Conservation (phyloP, 2,888 invertebrate genomes). For the Drosophila kambysellisi region DNA sequence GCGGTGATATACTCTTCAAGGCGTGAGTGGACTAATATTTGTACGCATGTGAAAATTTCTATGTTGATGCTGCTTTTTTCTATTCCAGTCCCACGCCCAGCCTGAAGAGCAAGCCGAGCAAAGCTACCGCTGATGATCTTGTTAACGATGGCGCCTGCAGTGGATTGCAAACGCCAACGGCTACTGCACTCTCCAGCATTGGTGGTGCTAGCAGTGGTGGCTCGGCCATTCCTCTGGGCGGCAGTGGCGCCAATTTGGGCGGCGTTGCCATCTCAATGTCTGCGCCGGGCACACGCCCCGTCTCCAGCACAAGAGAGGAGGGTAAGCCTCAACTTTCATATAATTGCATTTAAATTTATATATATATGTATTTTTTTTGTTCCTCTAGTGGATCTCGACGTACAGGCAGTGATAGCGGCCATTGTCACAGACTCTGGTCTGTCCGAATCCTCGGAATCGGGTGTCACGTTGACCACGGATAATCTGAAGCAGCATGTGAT, state of each 20-base stretch:
- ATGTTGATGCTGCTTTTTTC: neutral
- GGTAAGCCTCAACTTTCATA: constrained; percentile 84
- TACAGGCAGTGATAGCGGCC: constrained; percentile 80
- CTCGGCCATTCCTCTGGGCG: constrained; percentile 67
- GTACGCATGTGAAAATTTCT: neutral
- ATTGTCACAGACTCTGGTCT: constrained; percentile 85
- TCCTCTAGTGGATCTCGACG: constrained; percentile 69
- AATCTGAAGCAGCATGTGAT: constrained; percentile 76
- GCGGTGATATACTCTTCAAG: constrained; percentile 98
- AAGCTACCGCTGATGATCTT: constrained; percentile 85
- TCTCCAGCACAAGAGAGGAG: constrained; percentile 85
- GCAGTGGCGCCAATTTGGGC: constrained; percentile 72
- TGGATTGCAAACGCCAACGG: constrained; percentile 83
- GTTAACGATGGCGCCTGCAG: constrained; percentile 76
- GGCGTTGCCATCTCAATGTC: constrained; percentile 65
- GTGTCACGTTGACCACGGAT: constrained; percentile 77
- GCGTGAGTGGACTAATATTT: constrained; percentile 90
- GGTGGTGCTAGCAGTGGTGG: constrained; percentile 70
- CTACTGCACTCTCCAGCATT: constrained; percentile 73
- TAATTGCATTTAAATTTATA: neutral
- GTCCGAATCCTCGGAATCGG: constrained; percentile 85
- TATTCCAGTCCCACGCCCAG: constrained; percentile 88
- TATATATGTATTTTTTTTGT: neutral
- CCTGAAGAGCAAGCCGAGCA: constrained; percentile 86
- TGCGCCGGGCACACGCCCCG: constrained; percentile 75